Evolutionary conservation across 2,888 invertebrate genomes (phyloP), one percentile per base, ranked within the genome.

Genomic region (Exephanes ischioxanthus): DNA sequence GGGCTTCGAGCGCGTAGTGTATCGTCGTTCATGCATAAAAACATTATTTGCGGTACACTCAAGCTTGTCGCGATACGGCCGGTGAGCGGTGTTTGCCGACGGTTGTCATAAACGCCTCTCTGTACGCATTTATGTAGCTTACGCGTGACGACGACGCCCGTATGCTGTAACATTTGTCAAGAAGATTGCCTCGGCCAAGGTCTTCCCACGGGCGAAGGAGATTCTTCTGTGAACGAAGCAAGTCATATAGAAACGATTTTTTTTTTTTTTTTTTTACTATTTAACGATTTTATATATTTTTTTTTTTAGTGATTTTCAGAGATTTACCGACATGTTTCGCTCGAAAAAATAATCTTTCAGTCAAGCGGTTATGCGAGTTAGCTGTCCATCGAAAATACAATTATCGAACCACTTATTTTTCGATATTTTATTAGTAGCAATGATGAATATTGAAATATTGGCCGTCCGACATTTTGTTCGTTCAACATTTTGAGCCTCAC

Each of bases 11-110:
- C 11, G 26, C 33, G 33, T 71, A 55, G 22, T 45, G 9, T 68
- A 45, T 80, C 63, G 33, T 75, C 70, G 75, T 22, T 63, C 76
- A 58, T 77, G 84, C 80, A 41, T 51, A 66, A 61, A 77, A 82
- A 72, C 51, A 84, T 84, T 84, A 77, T 84, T 84, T 84, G 84
- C 71, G 72, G 67, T 80, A 63, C 76, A 80, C 48, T 71, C 71
- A 22, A 80, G 66, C 80, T 19, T 75, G 22, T 14, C 37, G 30
- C 37, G 51, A 22, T 55, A 58, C 63, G 3, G 33, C 45, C 48
- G 67, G 67, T 16, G 72, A 78, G 68, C 68, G 68, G 48, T 37
- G 33, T 51, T 51, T 22, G 41, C 51, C 51, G 26, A 19, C 76
- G 63, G 63, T 63, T 76, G 51, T 63, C 19, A 33, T 14, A n/a